Conservation (phyloP, 2,888 invertebrate genomes). For the Lamellibrachia satsuma region DNA sequence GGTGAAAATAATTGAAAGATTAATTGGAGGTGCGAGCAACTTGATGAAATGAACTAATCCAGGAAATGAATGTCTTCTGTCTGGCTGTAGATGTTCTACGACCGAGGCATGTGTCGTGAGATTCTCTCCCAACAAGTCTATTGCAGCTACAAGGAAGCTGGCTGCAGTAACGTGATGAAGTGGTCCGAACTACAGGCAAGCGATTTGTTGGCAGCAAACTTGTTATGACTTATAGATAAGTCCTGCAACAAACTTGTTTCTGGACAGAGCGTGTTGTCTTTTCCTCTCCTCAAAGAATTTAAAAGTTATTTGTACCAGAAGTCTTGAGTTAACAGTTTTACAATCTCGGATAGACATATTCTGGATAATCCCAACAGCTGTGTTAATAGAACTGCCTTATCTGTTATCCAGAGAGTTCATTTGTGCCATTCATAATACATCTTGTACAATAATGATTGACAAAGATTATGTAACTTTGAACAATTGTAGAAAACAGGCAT, state of each 20-base stretch:
- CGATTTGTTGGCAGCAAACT: not conserved
- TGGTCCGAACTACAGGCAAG: not conserved
- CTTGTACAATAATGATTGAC: not conserved
- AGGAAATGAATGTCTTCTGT: not conserved
- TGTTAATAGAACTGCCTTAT: not conserved
- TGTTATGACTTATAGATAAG: not conserved
- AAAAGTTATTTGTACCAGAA: not conserved
- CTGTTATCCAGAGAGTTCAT: not conserved
- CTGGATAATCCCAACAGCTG: too few relatives aligned
- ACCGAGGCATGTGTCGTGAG: slow-evolving; percentile 5
- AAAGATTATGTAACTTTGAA: too few relatives aligned
- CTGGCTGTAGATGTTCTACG: not conserved
- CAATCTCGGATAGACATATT: too few relatives aligned
- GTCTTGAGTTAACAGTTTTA: not conserved
- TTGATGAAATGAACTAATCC: not conserved
- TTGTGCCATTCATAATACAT: not conserved
- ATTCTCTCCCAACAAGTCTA: not conserved
- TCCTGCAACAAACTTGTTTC: not conserved
- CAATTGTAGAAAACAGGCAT: too few relatives aligned
- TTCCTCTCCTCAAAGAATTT: not conserved
- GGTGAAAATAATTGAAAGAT: too few relatives aligned
- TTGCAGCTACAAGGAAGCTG: not conserved
- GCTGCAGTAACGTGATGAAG: not conserved
- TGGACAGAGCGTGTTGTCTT: not conserved
- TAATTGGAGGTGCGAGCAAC: too few relatives aligned